Percentiles rank a stretch among this genome's conserved stretches.
Evolutionary conservation across 2,113 vertebrate species (phyloP).

Genomic region (Colinus virginianus): DNA sequence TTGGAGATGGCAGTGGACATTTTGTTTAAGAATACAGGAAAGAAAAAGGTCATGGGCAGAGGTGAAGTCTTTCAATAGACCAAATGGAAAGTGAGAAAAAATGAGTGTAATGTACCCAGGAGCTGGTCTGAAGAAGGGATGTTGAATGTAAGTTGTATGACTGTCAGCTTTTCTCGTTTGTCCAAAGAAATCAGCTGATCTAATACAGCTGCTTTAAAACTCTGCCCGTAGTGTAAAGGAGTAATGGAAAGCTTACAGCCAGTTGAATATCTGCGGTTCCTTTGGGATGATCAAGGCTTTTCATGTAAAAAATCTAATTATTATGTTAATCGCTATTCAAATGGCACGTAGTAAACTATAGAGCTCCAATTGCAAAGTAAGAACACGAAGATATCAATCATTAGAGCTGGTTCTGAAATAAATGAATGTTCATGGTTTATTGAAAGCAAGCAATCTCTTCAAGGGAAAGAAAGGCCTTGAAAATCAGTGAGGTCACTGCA

Average conservation of each 20-base stretch:
- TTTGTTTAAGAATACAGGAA: background rate
- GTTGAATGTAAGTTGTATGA: background rate
- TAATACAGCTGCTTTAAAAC: background rate
- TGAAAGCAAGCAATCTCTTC: conserved; percentile 1
- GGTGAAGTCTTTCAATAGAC: background rate
- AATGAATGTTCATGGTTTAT: background rate
- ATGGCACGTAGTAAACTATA: conserved; percentile 7
- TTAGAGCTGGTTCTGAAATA: conserved; percentile 14
- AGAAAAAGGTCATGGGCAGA: background rate
- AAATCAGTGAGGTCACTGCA: conserved; percentile 46
- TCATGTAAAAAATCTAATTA: conserved; percentile 39
- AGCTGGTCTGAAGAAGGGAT: background rate
- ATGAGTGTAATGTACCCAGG: background rate
- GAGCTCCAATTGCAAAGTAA: background rate
- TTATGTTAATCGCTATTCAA: conserved; percentile 37
- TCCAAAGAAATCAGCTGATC: background rate
- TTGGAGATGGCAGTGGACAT: background rate
- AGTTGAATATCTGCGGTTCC: background rate
- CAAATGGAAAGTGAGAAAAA: background rate
- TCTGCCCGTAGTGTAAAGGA: background rate
- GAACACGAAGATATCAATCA: background rate
- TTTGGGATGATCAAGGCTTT: background rate
- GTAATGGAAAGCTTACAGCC: background rate
- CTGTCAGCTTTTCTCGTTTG: background rate
- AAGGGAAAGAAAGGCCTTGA: background rate